A percentile compares a stretch with the other conserved stretches of the same genome.
phyloP scores from a whole-genome alignment of 2,113 vertebrate species.

The Brachionichthys hirsutus region DNA sequence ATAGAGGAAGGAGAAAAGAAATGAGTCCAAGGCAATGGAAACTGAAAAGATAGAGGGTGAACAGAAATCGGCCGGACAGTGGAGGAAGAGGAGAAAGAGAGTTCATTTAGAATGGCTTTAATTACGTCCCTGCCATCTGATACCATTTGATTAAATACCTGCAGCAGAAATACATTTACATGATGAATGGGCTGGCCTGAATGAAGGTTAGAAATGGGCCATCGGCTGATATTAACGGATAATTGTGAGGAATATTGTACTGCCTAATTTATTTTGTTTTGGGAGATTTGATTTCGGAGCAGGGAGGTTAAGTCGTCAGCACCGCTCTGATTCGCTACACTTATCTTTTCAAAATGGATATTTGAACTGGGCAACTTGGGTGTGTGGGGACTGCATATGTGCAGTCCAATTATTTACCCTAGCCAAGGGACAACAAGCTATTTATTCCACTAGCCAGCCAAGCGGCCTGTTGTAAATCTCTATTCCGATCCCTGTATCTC shows the following conservation, averaged over 20 bases:
- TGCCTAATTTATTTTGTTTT: slow-evolving; percentile 86
- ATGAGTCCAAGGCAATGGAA: slow-evolving; percentile 16
- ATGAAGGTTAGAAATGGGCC: slow-evolving; percentile 86
- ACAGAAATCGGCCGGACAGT: slow-evolving; percentile 22
- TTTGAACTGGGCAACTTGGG: slow-evolving; percentile 47
- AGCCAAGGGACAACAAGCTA: slow-evolving; percentile 58
- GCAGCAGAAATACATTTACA: slow-evolving; percentile 89
- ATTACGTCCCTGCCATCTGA: slow-evolving; percentile 90
- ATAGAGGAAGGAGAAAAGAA: slow-evolving; percentile 40
- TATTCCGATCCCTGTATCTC: slow-evolving; percentile 58
- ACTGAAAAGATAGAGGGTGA: slow-evolving; percentile 40
- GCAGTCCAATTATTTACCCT: slow-evolving; percentile 68
- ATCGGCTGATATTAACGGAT: slow-evolving; percentile 85
- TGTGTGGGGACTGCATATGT: slow-evolving; percentile 26
- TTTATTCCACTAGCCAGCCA: slow-evolving; percentile 50
- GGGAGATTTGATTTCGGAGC: slow-evolving; percentile 69
- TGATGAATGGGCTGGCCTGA: slow-evolving; percentile 86
- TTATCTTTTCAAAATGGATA: slow-evolving; percentile 75
- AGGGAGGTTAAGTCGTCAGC: slow-evolving; percentile 39
- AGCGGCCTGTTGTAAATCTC: slow-evolving; percentile 64
- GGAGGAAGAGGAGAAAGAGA: slow-evolving; percentile 38
- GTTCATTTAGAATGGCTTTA: slow-evolving; percentile 81
- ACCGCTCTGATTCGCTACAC: slow-evolving; percentile 61
- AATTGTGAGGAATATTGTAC: slow-evolving; percentile 85
- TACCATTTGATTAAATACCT: slow-evolving; percentile 93